Conservation (phyloP, 2,113 vertebrate genomes). For the Corydoras maculifer region DNA sequence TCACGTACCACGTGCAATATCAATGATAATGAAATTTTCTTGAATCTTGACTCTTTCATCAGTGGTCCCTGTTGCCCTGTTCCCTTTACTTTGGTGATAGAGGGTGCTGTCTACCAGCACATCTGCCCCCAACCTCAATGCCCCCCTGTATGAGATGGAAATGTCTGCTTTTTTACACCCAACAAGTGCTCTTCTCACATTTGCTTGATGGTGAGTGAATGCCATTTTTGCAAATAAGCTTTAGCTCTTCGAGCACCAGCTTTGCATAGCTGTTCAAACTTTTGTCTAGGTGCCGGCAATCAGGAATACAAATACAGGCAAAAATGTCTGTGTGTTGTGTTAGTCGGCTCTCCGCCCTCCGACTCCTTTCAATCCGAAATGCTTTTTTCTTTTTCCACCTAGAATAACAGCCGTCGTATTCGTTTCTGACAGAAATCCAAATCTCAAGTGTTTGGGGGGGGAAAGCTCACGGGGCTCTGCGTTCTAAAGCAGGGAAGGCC, state of each 20-base stretch:
- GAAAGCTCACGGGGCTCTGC: too few relatives aligned
- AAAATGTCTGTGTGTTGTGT: conserved; percentile 28
- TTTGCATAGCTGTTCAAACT: conserved; percentile 43
- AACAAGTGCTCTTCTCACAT: conserved; percentile 9
- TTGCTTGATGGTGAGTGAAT: conserved; percentile 26
- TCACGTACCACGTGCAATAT: too few relatives aligned
- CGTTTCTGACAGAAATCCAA: background rate
- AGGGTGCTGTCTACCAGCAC: conserved; percentile 32
- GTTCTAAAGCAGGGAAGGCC: conserved; percentile 5
- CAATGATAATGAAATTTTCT: too few relatives aligned
- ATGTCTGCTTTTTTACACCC: conserved; percentile 21
- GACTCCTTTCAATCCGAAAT: conserved; percentile 12
- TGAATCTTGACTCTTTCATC: too few relatives aligned
- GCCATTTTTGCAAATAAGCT: conserved; percentile 31
- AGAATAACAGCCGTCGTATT: conserved; percentile 18
- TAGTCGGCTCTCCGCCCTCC: conserved; percentile 23
- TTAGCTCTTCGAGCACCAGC: conserved; percentile 19
- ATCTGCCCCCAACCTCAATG: background rate
- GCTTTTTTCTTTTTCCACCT: conserved; percentile 20
- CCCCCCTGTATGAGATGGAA: background rate
- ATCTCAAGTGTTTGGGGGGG: too few relatives aligned
- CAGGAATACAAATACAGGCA: conserved; percentile 43
- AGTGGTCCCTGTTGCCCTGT: background rate
- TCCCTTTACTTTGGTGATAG: conserved; percentile 15
- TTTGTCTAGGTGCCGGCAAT: conserved; percentile 30